phyloP scores from a whole-genome alignment of 2,888 invertebrate species.

The Macaria liturata region DNA sequence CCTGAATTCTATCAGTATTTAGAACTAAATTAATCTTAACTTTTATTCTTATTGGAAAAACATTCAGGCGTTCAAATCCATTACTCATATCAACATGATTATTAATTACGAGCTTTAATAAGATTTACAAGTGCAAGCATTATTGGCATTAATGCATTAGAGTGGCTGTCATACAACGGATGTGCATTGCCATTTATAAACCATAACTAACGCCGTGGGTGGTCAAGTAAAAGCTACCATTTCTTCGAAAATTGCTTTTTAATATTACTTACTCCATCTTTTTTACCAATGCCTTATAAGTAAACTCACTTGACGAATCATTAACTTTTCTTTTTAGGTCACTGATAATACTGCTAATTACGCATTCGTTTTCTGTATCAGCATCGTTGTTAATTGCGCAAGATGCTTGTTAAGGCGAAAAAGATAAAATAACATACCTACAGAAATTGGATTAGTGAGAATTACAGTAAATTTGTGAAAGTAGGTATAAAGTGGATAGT shows the following conservation, averaged over 20 bases:
- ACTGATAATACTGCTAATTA: constrained; percentile 16
- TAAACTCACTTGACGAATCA: neutral
- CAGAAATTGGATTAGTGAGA: constrained; percentile 47
- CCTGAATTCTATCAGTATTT: no score
- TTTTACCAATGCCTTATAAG: neutral
- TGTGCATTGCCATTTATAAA: constrained; percentile 68
- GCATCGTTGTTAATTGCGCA: neutral
- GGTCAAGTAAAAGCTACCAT: constrained; percentile 57
- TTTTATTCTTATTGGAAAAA: no score
- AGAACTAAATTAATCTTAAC: no score
- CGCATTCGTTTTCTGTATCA: constrained; percentile 21
- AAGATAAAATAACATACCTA: neutral
- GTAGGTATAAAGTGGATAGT: constrained; percentile 44
- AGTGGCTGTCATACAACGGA: constrained; percentile 66
- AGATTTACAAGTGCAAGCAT: constrained; percentile 46
- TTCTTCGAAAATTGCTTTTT: constrained; percentile 18
- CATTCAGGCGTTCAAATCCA: no score
- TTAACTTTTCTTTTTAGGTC: constrained; percentile 4
- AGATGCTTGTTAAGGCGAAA: no score
- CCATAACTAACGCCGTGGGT: constrained; percentile 64
- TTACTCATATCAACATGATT: neutral
- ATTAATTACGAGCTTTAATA: constrained; percentile 30
- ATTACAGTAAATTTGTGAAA: constrained; percentile 58
- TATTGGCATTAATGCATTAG: constrained; percentile 61
- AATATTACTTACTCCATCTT: constrained; percentile 3